Evolutionary conservation across 2,888 invertebrate genomes (phyloP).

Genomic region (Cotesia congregata): DNA sequence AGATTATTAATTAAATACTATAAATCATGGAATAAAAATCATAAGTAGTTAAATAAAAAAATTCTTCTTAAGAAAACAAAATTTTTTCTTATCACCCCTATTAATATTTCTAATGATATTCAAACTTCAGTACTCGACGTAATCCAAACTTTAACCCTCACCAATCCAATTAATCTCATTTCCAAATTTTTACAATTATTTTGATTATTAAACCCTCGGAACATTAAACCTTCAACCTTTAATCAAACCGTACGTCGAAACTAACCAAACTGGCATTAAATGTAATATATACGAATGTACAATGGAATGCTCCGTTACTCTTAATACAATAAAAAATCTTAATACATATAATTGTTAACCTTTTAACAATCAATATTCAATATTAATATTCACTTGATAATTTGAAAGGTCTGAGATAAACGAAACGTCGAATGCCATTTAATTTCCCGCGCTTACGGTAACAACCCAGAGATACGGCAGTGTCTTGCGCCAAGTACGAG

Average conservation of each 20-base stretch:
- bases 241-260: constrained; percentile 36
- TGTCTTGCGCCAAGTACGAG: too few relatives aligned
- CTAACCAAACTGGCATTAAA: constrained; percentile 59
- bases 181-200: constrained; percentile 10
- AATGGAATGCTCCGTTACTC: constrained; percentile 41
- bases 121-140: constrained; percentile 42
- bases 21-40: too few relatives aligned
- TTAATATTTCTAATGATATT: constrained; percentile 39
- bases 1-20: too few relatives aligned
- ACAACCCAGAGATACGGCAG: too few relatives aligned
- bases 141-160: background rate
- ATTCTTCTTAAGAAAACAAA: too few relatives aligned
- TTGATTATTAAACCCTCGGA: constrained; percentile 16
- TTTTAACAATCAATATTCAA: background rate
- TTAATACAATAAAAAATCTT: constrained; percentile 10
- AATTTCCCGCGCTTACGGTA: background rate
- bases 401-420: constrained; percentile 35
- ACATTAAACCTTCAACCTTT: constrained; percentile 9
- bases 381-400: constrained; percentile 21
- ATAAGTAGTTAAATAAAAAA: too few relatives aligned
- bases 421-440: constrained; percentile 37
- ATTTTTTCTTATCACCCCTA: too few relatives aligned
- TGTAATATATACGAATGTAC: constrained; percentile 65
- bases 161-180: background rate
- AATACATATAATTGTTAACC: background rate